Evolutionary conservation across 2,797 vertebrate species (phyloP), one percentile per base, ranked within the genome.

Genomic region (Neosilurus mollespiculum): DNA sequence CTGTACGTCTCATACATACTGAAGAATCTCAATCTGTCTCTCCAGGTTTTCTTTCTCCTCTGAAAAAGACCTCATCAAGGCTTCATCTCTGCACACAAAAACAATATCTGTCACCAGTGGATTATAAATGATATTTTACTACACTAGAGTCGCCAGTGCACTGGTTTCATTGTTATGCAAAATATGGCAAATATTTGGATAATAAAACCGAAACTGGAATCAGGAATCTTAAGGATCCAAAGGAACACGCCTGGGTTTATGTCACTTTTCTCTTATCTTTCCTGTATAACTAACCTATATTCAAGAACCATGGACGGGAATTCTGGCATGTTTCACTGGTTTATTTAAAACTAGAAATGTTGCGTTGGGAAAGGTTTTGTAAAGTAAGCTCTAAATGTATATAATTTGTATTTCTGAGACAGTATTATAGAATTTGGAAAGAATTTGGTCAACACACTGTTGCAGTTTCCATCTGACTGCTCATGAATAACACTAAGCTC

Each of bases 21-120:
- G 98, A 87, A 99, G 93, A 61, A 99, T 93, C 91, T 97, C 96
- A 82, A 99, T 96, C 93, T 99, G 98, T 86, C 94, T 95, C 93
- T 97, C 96, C 90, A 99, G 92, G 89, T 94, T 93, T 85, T 95
- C 96, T 89, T 96, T 94, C 87, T 98, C 97, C 86, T 99, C 96
- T 7, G 95, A 93, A 89, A 97, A 98, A 12, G 94, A 95, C 85
- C 93, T 95, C 89, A 99, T 96, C 80, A 98, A 93, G 91, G 96
- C 96, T 89, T 97, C 93, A 51, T 98, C 96, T 92, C 97, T 99
- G 93, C 5, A 90, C 70, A 88, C 81, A 53, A 14, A 81, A 66
- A 5, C 62, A 73, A 49, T 49, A 6, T 49, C 7, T 3, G 18
- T 64, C 18, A 34, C 75, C 62, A 79, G 15, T 9, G 34, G 58